These are phyloP conservation scores for Brachionus rotundiformis DNA, from an alignment of 1,140 invertebrate species.

Conservation along the genomic window DNA sequence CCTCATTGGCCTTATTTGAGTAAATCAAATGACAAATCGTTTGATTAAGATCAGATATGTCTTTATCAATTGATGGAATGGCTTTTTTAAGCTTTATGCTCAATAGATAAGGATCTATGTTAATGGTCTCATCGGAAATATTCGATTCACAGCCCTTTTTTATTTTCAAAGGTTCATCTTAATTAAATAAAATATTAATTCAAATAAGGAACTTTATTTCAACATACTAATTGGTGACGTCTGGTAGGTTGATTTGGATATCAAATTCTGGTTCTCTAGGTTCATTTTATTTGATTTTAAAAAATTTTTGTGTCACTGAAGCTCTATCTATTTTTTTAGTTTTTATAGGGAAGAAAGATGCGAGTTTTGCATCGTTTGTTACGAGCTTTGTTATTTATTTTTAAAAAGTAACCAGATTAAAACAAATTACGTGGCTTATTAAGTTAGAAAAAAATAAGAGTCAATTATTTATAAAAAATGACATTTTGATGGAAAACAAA, in stretches of 20 bases:
- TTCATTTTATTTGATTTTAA: neutral
- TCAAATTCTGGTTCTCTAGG: neutral
- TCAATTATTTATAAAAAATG: neutral
- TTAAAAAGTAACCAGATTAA: slow-evolving; percentile 2
- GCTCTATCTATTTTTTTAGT: neutral
- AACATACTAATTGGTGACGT: neutral
- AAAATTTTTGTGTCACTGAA: too few species aligned
- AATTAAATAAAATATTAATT: too few species aligned
- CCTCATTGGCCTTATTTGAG: neutral
- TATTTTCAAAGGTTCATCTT: neutral
- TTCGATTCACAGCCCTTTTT: slow-evolving; percentile 22
- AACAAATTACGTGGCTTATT: neutral
- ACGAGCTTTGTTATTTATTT: neutral
- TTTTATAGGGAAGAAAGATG: neutral
- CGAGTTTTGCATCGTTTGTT: slow-evolving; percentile 23
- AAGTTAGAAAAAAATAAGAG: neutral
- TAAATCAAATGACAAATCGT: slow-evolving; percentile 43
- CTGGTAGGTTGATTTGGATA: slow-evolving; percentile 21
- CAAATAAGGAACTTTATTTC: too few species aligned
- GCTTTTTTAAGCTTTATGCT: slow-evolving; percentile 27
- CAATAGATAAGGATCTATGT: slow-evolving; percentile 14
- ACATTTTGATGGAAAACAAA: slow-evolving; percentile 10
- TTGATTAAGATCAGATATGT: slow-evolving; percentile 26
- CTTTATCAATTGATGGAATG: slow-evolving; percentile 28
- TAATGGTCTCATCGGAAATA: neutral